Evolutionary conservation across 2,888 invertebrate species (phyloP), one percentile per base, ranked within the genome.

Genomic region (Pyrgus malvae): DNA sequence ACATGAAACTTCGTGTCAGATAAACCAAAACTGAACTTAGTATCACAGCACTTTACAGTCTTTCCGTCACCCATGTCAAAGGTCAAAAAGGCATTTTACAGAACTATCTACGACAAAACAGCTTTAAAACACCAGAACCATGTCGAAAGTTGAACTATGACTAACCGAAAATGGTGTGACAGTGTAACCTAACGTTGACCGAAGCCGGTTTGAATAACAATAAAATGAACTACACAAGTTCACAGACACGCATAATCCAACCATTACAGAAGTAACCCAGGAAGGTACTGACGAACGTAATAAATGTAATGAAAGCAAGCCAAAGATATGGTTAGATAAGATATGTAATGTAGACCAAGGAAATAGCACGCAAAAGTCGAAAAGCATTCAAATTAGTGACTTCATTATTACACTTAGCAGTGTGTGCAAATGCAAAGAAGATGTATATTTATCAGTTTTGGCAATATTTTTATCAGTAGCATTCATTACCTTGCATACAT

Each of bases 281-380:
- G 23, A 37, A 16, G 31, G 8, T 23, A 41, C 17, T 23, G 8
- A 12, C 33, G 16, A 6, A 19, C 40, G 21, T 9, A 41, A 41
- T 42, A 42, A 29, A 8, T 23, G 35, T 66, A 69, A 63, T 58
- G 49, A 53, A 42, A 53, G 14, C 21, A 12, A 40, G 12, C 11
- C 19, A 11, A 5, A 42, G 42, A 51, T 46, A 53, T 38, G 53
- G 46, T 50, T 41, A 57, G 83, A 85, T 83, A 73, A 83, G 83
- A 83, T 80, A 80, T 42, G 49, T 57, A 58, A 87, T 78, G 65
- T 83, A 66, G 85, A 70, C 65, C 84, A 82, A 80, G 78, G 76
- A 76, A 78, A 73, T 74, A 21, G 38, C 38, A 46, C 29, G 41
- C 38, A 14, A 38, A 48, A 37, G 37, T 9, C n/a, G 37, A 4